Evolutionary conservation across 2,797 vertebrate species (phyloP).

Genomic region (Rhabdophis nuchalis): DNA sequence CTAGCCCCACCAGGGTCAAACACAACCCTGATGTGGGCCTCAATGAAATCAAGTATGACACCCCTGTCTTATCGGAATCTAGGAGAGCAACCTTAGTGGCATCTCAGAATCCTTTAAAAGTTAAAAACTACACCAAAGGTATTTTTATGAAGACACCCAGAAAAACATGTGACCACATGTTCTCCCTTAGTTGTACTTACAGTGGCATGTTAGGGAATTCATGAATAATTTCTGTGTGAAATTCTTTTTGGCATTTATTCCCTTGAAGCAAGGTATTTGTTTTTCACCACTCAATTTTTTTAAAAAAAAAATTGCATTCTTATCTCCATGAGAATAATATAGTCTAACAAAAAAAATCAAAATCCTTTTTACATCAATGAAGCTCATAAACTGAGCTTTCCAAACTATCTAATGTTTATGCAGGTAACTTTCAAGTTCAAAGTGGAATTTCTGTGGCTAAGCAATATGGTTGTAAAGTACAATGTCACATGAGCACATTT

Average conservation of each 20-base stretch:
- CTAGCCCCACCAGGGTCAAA: too few relatives aligned
- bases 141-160: background rate
- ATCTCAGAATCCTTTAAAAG: background rate
- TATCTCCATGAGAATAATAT: too few relatives aligned
- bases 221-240: background rate
- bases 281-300: too few relatives aligned
- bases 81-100: background rate
- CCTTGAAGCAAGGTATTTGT: too few relatives aligned
- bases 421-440: background rate
- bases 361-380: background rate
- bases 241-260: background rate
- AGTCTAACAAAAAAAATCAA: background rate
- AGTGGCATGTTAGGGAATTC: background rate
- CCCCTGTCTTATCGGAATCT: background rate
- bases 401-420: background rate
- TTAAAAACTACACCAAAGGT: background rate
- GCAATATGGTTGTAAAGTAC: background rate
- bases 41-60: too few relatives aligned
- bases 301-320: too few relatives aligned
- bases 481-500: background rate
- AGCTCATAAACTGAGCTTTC: background rate
- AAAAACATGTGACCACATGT: background rate
- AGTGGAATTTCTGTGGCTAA: background rate
- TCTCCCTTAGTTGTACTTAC: background rate
- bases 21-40: too few relatives aligned